phyloP scores from a whole-genome alignment of 2,113 vertebrate species.

The Eudorcas thomsonii region DNA sequence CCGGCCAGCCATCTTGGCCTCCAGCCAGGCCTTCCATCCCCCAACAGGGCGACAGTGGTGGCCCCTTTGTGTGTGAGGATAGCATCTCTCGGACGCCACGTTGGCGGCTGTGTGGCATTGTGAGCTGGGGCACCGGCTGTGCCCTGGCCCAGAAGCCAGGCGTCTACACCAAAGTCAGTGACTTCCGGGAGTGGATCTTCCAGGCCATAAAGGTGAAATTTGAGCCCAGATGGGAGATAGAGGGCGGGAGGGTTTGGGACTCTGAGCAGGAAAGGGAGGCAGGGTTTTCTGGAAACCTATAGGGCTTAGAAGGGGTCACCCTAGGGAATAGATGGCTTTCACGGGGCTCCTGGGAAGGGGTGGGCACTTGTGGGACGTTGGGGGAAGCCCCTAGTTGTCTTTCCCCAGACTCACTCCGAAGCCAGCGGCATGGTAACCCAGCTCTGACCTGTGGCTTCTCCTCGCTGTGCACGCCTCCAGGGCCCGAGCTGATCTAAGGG shows the following conservation, averaged over 20 bases:
- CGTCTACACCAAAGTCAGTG: conserved; percentile 89
- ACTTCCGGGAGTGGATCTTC: conserved; percentile 92
- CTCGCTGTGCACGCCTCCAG: background rate
- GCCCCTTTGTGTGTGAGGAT: conserved; percentile 91
- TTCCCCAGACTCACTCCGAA: conserved; percentile 73
- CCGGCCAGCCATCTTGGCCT: background rate
- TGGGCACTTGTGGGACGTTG: background rate
- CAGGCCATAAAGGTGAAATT: conserved; percentile 88
- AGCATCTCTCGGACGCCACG: conserved; percentile 85
- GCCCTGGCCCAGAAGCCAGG: conserved; percentile 92
- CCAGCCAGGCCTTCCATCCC: background rate
- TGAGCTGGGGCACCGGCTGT: conserved; percentile 94
- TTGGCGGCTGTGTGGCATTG: conserved; percentile 90
- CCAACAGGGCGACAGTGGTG: conserved; percentile 90
- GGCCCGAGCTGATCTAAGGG: background rate
- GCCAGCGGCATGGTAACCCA: conserved; percentile 72
- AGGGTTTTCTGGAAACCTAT: background rate
- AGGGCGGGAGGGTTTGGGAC: background rate
- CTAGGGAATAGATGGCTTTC: background rate
- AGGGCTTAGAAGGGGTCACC: background rate
- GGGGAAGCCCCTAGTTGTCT: background rate
- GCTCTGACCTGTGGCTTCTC: conserved; percentile 56
- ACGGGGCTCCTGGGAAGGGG: background rate
- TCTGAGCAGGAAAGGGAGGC: background rate
- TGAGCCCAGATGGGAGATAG: background rate